A percentile compares a stretch with the other conserved stretches of the same genome.
Conservation (phyloP, 2,113 vertebrate species). For the Steatornis caripensis region DNA sequence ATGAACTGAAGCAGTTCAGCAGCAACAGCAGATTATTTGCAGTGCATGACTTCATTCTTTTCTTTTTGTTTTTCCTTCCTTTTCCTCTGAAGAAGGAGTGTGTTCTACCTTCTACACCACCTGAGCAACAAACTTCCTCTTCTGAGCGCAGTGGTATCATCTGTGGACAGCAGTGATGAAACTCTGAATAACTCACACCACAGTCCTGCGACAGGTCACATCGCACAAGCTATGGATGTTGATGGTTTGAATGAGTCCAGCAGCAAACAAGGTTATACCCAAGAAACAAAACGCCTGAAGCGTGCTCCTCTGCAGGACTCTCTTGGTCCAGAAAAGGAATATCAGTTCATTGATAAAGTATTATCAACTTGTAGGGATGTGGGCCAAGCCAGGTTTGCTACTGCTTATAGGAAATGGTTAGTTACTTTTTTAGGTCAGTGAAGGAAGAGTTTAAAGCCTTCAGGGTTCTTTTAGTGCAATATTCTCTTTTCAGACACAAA, state of each 20-base stretch:
- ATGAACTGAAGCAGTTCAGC: neutral
- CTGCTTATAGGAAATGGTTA: constrained; percentile 91
- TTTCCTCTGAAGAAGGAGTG: constrained; percentile 75
- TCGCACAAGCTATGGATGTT: constrained; percentile 85
- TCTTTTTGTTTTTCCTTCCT: neutral
- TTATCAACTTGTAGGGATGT: constrained; percentile 77
- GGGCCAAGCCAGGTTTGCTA: constrained; percentile 88
- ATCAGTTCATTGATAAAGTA: constrained; percentile 79
- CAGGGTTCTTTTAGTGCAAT: constrained; percentile 74
- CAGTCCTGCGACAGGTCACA: constrained; percentile 1
- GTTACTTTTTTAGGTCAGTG: constrained; percentile 82
- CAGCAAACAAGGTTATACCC: constrained; percentile 79
- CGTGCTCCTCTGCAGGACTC: constrained; percentile 76
- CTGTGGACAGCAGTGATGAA: constrained; percentile 55
- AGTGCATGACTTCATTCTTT: neutral
- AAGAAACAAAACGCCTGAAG: constrained; percentile 91
- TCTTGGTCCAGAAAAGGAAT: constrained; percentile 77
- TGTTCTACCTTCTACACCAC: constrained; percentile 88
- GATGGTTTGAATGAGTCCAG: constrained; percentile 78
- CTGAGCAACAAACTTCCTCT: constrained; percentile 73
- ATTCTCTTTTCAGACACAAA: constrained; percentile 66
- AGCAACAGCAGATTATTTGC: neutral
- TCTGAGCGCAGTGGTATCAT: neutral
- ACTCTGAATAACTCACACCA: constrained; percentile 57
- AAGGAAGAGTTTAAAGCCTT: constrained; percentile 20